Conservation (phyloP, 2,113 vertebrate genomes). For the Amazona vittata region DNA sequence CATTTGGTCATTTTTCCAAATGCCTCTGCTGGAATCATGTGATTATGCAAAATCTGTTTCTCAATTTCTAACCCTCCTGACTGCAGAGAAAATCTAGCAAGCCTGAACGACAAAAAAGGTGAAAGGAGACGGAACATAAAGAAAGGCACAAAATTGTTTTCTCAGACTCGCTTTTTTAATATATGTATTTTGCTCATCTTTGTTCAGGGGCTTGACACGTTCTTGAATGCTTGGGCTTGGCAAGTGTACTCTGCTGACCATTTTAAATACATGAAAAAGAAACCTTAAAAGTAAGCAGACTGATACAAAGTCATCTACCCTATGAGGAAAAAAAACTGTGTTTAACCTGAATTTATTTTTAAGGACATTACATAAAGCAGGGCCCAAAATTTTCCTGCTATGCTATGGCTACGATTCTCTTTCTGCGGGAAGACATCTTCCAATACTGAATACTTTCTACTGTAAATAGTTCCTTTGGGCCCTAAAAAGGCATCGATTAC, state of each 20-base stretch:
- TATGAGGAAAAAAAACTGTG: background rate
- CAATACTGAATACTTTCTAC: background rate
- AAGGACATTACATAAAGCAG: background rate
- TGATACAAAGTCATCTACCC: background rate
- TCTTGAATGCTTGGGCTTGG: background rate
- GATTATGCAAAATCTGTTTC: slow-evolving; percentile 15
- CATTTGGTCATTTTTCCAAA: background rate
- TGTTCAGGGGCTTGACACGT: background rate
- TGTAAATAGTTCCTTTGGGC: background rate
- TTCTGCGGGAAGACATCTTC: background rate
- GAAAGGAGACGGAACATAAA: background rate
- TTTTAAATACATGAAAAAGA: background rate
- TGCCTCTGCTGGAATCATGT: background rate
- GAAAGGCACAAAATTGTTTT: background rate
- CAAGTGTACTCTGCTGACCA: background rate
- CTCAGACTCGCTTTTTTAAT: background rate
- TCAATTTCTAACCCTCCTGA: background rate
- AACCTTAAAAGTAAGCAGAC: background rate
- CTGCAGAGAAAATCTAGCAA: slow-evolving; percentile 20
- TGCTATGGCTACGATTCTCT: background rate
- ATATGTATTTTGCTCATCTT: background rate
- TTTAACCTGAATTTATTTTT: background rate
- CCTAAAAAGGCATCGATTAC: background rate
- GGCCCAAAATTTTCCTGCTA: background rate
- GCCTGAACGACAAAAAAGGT: background rate